phyloP scores from a whole-genome alignment of 2,113 vertebrate genomes.

The Motacilla alba region DNA sequence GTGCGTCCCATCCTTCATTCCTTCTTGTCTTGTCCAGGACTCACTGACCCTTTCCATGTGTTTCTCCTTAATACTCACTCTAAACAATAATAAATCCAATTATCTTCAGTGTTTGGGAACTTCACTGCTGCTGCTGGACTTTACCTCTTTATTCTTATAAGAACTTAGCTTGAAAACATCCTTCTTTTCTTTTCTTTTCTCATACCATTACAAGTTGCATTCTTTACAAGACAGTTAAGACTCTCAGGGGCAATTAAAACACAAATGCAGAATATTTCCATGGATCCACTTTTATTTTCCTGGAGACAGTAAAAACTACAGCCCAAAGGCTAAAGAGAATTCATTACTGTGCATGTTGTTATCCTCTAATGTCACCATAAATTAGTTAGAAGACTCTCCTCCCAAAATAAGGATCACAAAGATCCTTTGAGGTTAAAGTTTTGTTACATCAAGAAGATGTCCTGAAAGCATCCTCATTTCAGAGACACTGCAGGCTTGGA shows the following conservation, averaged over 20 bases:
- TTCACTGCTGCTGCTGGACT: neutral
- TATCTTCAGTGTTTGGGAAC: neutral
- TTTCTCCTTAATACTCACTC: neutral
- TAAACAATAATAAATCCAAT: neutral
- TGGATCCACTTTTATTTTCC: slow-evolving; percentile 7
- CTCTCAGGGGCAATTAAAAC: slow-evolving; percentile 22
- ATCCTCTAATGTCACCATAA: slow-evolving; percentile 35
- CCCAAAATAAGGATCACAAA: slow-evolving; percentile 3
- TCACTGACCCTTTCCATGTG: neutral
- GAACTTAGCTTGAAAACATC: neutral
- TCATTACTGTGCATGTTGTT: slow-evolving; percentile 34
- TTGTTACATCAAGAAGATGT: neutral
- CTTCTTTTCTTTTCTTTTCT: neutral
- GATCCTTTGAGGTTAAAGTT: slow-evolving; percentile 21
- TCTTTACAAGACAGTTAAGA: neutral
- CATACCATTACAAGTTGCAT: neutral
- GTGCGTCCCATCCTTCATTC: neutral
- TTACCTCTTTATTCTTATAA: neutral
- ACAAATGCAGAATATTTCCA: neutral
- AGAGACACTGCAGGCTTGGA: neutral
- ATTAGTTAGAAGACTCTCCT: slow-evolving; percentile 26
- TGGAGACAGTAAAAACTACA: slow-evolving; percentile 17
- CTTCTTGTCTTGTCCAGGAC: neutral
- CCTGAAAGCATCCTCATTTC: neutral
- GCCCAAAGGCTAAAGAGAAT: slow-evolving; percentile 37